These are phyloP conservation scores for Priocnemis perturbator DNA, from an alignment of 2,888 invertebrate species.

Conservation along the genomic window DNA sequence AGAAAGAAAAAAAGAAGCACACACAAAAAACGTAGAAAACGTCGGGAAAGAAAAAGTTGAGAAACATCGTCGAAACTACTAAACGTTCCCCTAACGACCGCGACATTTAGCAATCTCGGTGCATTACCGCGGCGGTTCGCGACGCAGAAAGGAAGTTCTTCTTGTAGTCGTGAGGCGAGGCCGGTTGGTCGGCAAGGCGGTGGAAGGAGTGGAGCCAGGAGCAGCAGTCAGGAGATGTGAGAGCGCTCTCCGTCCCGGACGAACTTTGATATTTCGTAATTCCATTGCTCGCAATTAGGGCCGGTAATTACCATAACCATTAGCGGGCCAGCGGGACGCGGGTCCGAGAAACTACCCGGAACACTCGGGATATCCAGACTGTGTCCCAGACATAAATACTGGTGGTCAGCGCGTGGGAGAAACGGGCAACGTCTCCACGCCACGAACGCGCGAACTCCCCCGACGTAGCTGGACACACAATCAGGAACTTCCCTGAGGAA, in stretches of 20 bases:
- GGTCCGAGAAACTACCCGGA: conserved; percentile 64
- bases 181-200: neutral
- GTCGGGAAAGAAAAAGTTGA: no score
- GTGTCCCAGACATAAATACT: conserved; percentile 72
- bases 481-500: conserved; percentile 75
- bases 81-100: no score
- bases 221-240: conserved; percentile 21
- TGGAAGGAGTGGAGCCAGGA: neutral
- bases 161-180: neutral
- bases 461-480: conserved; percentile 71
- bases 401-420: conserved; percentile 67
- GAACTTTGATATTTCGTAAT: conserved; percentile 75
- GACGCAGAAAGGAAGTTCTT: neutral
- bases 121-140: no score
- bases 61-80: no score
- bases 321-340: conserved; percentile 65
- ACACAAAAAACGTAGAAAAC: no score
- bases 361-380: conserved; percentile 61
- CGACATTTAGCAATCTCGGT: no score
- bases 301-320: conserved; percentile 75
- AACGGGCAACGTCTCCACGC: conserved; percentile 61
- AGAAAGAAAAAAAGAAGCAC: no score
- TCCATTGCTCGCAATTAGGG: conserved; percentile 75
- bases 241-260: conserved; percentile 33
- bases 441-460: conserved; percentile 60